Conservation (phyloP, 2,113 vertebrate genomes). For the Dasypus novemcinctus region DNA sequence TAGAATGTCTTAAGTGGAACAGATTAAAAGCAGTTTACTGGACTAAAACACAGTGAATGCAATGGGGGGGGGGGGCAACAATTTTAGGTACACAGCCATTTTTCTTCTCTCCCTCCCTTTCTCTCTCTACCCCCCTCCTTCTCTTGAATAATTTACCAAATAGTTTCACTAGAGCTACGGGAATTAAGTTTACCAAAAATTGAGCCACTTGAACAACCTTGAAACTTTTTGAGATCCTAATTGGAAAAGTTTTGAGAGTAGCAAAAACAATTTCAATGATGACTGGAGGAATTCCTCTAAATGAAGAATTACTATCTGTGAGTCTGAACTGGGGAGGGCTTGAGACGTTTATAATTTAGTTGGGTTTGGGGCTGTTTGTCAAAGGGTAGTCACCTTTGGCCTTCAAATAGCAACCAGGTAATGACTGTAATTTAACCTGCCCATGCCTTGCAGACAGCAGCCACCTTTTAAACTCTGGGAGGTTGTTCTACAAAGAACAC, state of each 20-base stretch:
- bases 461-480: constrained; percentile 64
- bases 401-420: constrained; percentile 72
- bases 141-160: background rate
- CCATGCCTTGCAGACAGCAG: constrained; percentile 52
- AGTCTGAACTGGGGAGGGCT: constrained; percentile 42
- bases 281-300: constrained; percentile 1
- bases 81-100: background rate
- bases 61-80: background rate
- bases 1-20: background rate
- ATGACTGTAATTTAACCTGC: constrained; percentile 78
- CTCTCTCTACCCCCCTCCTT: background rate
- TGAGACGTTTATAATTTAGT: constrained; percentile 28
- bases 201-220: background rate
- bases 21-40: background rate
- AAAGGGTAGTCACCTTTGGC: constrained; percentile 60
- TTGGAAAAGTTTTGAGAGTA: background rate
- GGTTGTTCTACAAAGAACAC: constrained; percentile 58
- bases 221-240: background rate
- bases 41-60: background rate
- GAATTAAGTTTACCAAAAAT: background rate
- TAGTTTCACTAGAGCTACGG: background rate
- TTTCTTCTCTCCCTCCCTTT: background rate
- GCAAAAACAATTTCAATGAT: background rate
- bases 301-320: background rate
- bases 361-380: constrained; percentile 12